Evolutionary conservation across 92 coral and sea anemone species (phyloP).

Genomic region (Ricordea florida): DNA sequence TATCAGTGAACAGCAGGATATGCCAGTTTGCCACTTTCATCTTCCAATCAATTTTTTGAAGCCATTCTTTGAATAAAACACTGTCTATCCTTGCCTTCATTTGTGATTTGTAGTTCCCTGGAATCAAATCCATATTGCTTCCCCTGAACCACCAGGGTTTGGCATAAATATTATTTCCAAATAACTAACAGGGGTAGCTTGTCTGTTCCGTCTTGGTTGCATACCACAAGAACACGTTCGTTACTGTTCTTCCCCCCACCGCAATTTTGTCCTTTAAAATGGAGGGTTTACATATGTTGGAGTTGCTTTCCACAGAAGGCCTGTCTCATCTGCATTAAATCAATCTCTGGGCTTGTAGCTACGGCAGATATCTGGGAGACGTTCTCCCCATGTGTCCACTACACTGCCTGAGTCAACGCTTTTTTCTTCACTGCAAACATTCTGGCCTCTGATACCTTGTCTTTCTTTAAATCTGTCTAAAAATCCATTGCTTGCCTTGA

Average conservation of each 20-base stretch:
- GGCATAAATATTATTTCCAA: conserved; percentile 43
- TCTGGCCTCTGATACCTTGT: conserved; percentile 21
- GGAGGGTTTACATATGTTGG: conserved; percentile 18
- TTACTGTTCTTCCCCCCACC: conserved; percentile 36
- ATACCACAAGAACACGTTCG: conserved; percentile 24
- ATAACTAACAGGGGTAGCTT: conserved; percentile 44
- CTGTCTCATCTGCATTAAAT: conserved; percentile 37
- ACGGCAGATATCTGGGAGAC: conserved; percentile 45
- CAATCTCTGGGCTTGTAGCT: conserved; percentile 18
- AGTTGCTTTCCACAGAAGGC: conserved; percentile 31
- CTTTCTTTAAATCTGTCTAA: conserved; percentile 33
- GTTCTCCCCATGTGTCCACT: conserved; percentile 40
- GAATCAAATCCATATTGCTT: conserved; percentile 32
- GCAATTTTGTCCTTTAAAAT: conserved; percentile 34
- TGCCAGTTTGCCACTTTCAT: conserved; percentile 24
- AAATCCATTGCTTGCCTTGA: conserved; percentile 17
- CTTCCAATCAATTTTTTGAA: conserved; percentile 1
- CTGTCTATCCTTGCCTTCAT: conserved; percentile 10
- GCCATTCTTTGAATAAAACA: conserved; percentile 10
- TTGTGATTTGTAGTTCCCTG: conserved; percentile 12
- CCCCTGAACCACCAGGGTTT: conserved; percentile 46
- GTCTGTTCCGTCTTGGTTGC: conserved; percentile 45
- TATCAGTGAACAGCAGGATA: conserved; percentile 31
- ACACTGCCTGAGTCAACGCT: conserved; percentile 26
- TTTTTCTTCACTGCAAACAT: conserved; percentile 24